Evolutionary conservation across 2,888 invertebrate genomes (phyloP), one percentile per base, ranked within the genome.

Genomic region (Hypomecis atomaria): DNA sequence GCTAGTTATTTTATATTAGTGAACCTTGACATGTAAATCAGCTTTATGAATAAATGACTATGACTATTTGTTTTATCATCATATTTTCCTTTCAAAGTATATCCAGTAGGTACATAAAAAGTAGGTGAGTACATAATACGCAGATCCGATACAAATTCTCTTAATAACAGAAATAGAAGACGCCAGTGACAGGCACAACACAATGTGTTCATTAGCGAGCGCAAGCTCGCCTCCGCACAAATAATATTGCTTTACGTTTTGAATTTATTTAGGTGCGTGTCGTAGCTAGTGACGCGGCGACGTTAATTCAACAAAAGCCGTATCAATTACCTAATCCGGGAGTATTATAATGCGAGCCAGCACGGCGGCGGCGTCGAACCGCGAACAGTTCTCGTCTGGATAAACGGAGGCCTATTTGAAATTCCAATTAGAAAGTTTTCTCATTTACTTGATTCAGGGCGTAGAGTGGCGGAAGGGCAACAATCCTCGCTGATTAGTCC

Each of bases 401-500:
- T 88, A 90, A 90, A 88, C 88, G 88, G 85, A 83, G 81, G 87
- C 88, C 89, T 89, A 89, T 91, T 91, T 91, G 90, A 92, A 92
- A 87, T 91, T 92, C 90, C 92, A 91, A 92, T 92, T 91, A 91
- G 88, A 92, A 92, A 92, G 90, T 92, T 92, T 92, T 91, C 91
- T 91, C 91, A 92, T 92, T 92, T 92, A 89, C 86, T 88, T 90
- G 90, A 91, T 89, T 90, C 89, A 88, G 89, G 86, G 88, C 85
- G 90, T 83, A 79, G 89, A 87, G 87, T 87, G 82, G 88, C 85
- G 86, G 85, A 88, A 87, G 89, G 90, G 90, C 89, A 88, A 89
- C 90, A 90, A 90, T 90, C 88, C 88, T 82, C 85, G 83, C 88
- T 89, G 89, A 92, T 90, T 90, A 90, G 88, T 83, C 88, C 83